Conservation (phyloP, 2,797 vertebrate genomes). For the Paguma larvata region DNA sequence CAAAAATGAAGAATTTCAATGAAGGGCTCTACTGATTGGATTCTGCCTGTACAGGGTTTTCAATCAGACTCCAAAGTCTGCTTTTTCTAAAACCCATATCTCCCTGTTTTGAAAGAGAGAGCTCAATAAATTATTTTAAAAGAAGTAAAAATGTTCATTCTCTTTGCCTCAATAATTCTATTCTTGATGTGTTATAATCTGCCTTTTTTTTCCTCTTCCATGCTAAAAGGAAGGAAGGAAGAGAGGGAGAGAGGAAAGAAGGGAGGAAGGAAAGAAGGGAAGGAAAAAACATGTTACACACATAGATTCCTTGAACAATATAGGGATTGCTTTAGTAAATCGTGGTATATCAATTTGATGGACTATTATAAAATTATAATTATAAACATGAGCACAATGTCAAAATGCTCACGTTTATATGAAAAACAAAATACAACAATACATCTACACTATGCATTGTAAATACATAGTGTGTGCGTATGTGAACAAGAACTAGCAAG, state of each 20-base stretch:
- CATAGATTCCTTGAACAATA: neutral
- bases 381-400: neutral
- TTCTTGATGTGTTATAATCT: constrained; percentile 16
- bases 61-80: neutral
- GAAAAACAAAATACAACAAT: constrained; percentile 47
- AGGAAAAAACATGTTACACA: neutral
- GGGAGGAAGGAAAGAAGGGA: neutral
- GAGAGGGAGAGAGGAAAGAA: too few relatives aligned
- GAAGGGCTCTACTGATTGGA: neutral
- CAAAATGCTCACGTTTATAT: constrained; percentile 38
- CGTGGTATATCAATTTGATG: neutral
- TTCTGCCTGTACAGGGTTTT: constrained; percentile 10
- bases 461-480: neutral
- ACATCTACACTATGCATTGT: neutral
- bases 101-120: neutral
- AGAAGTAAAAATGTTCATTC: neutral
- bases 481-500: neutral
- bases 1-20: neutral
- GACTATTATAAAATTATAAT: constrained; percentile 11
- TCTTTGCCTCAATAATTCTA: constrained; percentile 24
- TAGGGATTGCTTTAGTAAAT: neutral
- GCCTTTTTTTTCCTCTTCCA: neutral
- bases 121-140: constrained; percentile 11
- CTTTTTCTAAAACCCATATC: constrained; percentile 40
- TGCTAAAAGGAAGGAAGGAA: neutral